A percentile compares a stretch with the other conserved stretches of the same genome.
Evolutionary conservation across 2,888 invertebrate species (phyloP).

Genomic region (Oasisia sp.): DNA sequence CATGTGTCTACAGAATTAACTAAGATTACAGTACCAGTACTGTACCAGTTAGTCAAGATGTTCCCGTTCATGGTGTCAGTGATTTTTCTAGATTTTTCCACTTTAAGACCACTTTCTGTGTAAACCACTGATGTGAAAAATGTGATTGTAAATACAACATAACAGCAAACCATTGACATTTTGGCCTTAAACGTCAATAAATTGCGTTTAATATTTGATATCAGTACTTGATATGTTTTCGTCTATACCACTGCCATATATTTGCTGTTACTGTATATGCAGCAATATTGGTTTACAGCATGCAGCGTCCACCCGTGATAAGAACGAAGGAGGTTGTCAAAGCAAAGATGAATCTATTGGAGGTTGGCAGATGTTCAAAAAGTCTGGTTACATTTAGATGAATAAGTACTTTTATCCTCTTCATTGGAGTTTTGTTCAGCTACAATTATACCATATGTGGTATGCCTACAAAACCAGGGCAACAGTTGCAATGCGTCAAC

Average conservation of each 20-base stretch:
- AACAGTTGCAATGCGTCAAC: not conserved
- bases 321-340: slow-evolving; percentile 63
- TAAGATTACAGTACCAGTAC: too few relatives aligned
- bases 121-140: too few relatives aligned
- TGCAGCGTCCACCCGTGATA: slow-evolving; percentile 68
- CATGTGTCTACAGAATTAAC: too few relatives aligned
- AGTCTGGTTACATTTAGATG: not conserved
- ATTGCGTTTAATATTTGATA: not conserved
- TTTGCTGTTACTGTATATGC: not conserved
- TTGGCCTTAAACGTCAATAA: too few relatives aligned
- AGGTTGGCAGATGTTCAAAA: slow-evolving; percentile 52
- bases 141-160: too few relatives aligned
- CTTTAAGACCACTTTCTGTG: too few relatives aligned
- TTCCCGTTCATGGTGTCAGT: too few relatives aligned
- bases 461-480: not conserved
- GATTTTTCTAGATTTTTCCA: too few relatives aligned
- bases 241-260: not conserved
- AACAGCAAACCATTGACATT: too few relatives aligned
- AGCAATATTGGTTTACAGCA: slow-evolving; percentile 56
- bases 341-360: slow-evolving; percentile 66
- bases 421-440: not conserved
- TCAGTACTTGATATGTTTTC: not conserved
- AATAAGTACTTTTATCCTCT: not conserved
- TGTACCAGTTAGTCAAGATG: too few relatives aligned
- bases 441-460: too few relatives aligned